phyloP scores from a whole-genome alignment of 2,113 vertebrate genomes.

The Pangasianodon gigas region DNA sequence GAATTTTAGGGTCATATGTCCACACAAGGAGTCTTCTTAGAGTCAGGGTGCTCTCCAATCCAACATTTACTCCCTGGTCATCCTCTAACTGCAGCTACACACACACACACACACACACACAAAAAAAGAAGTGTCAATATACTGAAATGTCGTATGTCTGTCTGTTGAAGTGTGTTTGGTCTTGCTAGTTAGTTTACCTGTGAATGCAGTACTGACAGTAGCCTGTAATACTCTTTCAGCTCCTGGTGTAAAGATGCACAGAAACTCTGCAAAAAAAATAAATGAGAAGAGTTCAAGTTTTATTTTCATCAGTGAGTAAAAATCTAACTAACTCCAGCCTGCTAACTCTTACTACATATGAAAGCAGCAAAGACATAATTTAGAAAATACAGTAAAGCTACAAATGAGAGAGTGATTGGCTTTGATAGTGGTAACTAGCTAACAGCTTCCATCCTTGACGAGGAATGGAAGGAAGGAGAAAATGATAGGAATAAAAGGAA shows the following conservation, averaged over 20 bases:
- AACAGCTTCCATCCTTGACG: not conserved
- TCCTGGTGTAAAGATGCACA: slow-evolving; percentile 96
- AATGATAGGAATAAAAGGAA: not conserved
- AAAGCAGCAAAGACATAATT: not conserved
- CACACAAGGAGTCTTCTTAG: slow-evolving; percentile 93
- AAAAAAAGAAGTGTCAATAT: not conserved
- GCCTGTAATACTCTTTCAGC: slow-evolving; percentile 93
- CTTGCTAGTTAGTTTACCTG: slow-evolving; percentile 75
- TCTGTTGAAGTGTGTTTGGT: not conserved
- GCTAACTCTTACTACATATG: not conserved
- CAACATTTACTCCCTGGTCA: slow-evolving; percentile 88
- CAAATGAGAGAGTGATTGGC: not conserved
- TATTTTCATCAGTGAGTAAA: not conserved
- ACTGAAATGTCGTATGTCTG: not conserved
- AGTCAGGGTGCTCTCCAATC: slow-evolving; percentile 85
- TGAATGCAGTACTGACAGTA: slow-evolving; percentile 93
- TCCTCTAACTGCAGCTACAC: slow-evolving; percentile 91
- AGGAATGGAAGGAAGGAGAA: not conserved
- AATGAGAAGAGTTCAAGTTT: not conserved
- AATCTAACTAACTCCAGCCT: not conserved
- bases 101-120: slow-evolving; percentile 34
- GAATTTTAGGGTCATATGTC: slow-evolving; percentile 95
- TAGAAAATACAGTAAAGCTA: not conserved
- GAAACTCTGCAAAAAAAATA: slow-evolving; percentile 81
- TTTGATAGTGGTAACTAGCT: not conserved